These are phyloP conservation scores for Grapholita molesta DNA, from an alignment of 1,140 invertebrate genomes.

Conservation along the genomic window DNA sequence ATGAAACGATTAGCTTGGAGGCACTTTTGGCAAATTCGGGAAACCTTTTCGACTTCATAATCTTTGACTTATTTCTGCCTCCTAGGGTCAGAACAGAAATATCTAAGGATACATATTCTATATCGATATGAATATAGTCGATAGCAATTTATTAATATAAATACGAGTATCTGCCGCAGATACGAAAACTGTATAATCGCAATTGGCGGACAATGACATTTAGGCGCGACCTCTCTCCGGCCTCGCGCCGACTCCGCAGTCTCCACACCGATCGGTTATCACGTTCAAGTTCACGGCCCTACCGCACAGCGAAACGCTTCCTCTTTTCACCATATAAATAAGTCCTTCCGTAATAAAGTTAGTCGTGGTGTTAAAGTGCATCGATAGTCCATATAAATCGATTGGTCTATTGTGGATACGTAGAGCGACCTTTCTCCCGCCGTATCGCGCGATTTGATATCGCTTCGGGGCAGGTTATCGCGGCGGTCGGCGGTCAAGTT, in stretches of 20 bases:
- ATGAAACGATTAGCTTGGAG: no score
- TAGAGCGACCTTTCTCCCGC: conserved; percentile 39
- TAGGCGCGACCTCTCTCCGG: conserved; percentile 34
- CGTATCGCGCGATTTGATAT: conserved; percentile 30
- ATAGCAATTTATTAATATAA: neutral
- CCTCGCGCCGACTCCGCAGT: conserved; percentile 27
- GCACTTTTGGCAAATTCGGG: no score
- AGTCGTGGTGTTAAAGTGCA: no score
- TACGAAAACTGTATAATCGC: neutral
- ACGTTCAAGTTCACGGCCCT: conserved; percentile 61
- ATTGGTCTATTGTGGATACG: neutral
- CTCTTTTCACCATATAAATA: neutral
- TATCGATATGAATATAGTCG: no score
- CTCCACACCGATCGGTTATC: conserved; percentile 36
- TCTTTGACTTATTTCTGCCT: no score
- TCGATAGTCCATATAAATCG: no score
- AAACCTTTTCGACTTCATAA: no score
- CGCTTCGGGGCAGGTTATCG: conserved; percentile 28
- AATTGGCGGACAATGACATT: conserved; percentile 9
- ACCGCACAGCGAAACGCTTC: conserved; percentile 33
- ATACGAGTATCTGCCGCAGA: neutral
- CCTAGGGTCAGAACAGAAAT: no score
- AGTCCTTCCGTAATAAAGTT: neutral
- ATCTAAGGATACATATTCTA: no score
- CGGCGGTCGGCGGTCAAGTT: conserved; percentile 61